Percentiles rank a stretch among this genome's conserved stretches.
phyloP scores from a whole-genome alignment of 2,888 invertebrate genomes.

The Linnaemya tessellans region DNA sequence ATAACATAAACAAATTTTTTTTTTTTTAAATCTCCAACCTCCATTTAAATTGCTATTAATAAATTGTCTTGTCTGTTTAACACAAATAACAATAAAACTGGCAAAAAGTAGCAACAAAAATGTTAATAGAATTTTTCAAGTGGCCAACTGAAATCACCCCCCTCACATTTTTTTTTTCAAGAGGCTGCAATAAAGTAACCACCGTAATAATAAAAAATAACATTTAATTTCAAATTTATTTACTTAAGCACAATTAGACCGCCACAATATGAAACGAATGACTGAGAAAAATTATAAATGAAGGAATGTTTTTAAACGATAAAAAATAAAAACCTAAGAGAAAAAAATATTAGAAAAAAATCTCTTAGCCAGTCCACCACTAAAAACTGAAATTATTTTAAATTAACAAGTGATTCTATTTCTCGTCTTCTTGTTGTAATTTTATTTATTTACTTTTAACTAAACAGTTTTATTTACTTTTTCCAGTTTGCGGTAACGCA shows the following conservation, averaged over 20 bases:
- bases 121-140: slow-evolving; percentile 59
- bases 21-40: slow-evolving; percentile 16
- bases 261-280: slow-evolving; percentile 62
- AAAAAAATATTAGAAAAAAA: slow-evolving; percentile 32
- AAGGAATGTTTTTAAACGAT: slow-evolving; percentile 51
- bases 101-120: background rate
- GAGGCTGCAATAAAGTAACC: slow-evolving; percentile 87
- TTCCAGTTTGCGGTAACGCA: slow-evolving; percentile 63
- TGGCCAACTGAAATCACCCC: slow-evolving; percentile 91
- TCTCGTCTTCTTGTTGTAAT: slow-evolving; percentile 40
- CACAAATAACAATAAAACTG: slow-evolving; percentile 20
- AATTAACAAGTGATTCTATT: slow-evolving; percentile 62
- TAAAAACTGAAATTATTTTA: slow-evolving; percentile 63
- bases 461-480: slow-evolving; percentile 60
- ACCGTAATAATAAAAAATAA: slow-evolving; percentile 87
- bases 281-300: slow-evolving; percentile 35
- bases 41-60: slow-evolving; percentile 28
- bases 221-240: slow-evolving; percentile 73
- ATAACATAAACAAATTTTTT: background rate
- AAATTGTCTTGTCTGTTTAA: slow-evolving; percentile 32
- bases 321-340: slow-evolving; percentile 22
- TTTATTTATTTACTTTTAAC: slow-evolving; percentile 52
- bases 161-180: slow-evolving; percentile 60
- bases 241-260: slow-evolving; percentile 71
- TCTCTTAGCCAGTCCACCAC: slow-evolving; percentile 43